Conservation (phyloP, 2,888 invertebrate genomes). For the Perizoma affinitatum region DNA sequence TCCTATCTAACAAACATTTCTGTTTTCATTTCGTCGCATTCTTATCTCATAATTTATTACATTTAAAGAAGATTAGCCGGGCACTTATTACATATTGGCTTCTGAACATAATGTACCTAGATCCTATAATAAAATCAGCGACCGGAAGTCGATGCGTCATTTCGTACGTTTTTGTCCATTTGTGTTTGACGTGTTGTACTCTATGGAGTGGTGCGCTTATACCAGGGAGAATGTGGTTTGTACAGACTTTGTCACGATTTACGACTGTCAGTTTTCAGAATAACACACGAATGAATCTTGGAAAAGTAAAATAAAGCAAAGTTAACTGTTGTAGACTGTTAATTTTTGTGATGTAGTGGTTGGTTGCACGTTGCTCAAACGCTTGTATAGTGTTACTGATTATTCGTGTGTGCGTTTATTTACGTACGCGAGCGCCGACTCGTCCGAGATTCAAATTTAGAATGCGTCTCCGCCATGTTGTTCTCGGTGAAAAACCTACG, state of each 20-base stretch:
- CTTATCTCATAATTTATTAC: conserved; percentile 3
- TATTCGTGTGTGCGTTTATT: conserved; percentile 83
- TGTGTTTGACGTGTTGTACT: conserved; percentile 67
- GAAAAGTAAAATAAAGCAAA: conserved; percentile 40
- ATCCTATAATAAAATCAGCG: conserved; percentile 79
- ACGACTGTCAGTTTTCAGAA: conserved; percentile 12
- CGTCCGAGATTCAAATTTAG: conserved; percentile 84
- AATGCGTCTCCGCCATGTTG: conserved; percentile 84
- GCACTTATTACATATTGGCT: conserved; percentile 47
- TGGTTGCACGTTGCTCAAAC: conserved; percentile 62
- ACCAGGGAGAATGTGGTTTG: conserved; percentile 1
- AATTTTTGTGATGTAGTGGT: conserved; percentile 53
- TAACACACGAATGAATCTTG: conserved; percentile 19
- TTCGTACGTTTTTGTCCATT: conserved; percentile 75
- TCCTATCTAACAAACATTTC: background rate
- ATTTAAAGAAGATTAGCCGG: conserved; percentile 24
- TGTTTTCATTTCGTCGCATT: background rate
- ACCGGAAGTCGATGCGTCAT: conserved; percentile 82
- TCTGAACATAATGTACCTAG: conserved; percentile 62
- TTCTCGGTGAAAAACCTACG: conserved; percentile 81
- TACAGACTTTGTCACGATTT: background rate
- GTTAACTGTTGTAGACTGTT: conserved; percentile 46
- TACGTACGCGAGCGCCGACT: conserved; percentile 84
- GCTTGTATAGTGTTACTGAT: conserved; percentile 81
- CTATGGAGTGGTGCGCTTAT: conserved; percentile 20